Percentiles rank a stretch among this genome's conserved stretches.
Evolutionary conservation across 2,888 invertebrate species (phyloP).

Genomic region (Chouioia cunea): DNA sequence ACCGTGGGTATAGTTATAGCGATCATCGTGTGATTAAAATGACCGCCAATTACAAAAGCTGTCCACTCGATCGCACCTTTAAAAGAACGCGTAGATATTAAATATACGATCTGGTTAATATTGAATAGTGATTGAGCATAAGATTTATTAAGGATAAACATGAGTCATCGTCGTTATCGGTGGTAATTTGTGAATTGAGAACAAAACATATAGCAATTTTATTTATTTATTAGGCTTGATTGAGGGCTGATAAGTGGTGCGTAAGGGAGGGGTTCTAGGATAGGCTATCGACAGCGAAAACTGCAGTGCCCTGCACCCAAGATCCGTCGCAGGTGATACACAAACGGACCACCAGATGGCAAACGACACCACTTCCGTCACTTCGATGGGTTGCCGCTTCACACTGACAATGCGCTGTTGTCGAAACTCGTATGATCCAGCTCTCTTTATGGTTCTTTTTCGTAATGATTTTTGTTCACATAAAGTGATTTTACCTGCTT

Average conservation of each 20-base stretch:
- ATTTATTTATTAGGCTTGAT: no score
- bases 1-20: constrained; percentile 5
- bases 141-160: no score
- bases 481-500: not conserved
- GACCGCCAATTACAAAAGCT: constrained; percentile 54
- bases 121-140: no score
- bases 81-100: no score
- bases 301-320: constrained; percentile 61
- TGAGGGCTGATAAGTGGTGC: not conserved
- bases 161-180: no score
- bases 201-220: not conserved
- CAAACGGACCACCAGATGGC: constrained; percentile 65
- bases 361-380: constrained; percentile 60
- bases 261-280: constrained; percentile 1
- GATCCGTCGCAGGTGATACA: constrained; percentile 58
- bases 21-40: constrained; percentile 56
- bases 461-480: no score
- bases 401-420: constrained; percentile 45
- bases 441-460: not conserved
- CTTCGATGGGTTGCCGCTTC: constrained; percentile 45
- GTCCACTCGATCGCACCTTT: constrained; percentile 45
- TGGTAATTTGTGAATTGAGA: not conserved
- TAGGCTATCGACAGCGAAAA: constrained; percentile 65
- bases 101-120: no score
- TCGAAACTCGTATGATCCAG: constrained; percentile 33